A percentile compares a stretch with the other conserved stretches of the same genome.
These are phyloP conservation scores for Rhizoglyphus robini DNA, from an alignment of 1,140 invertebrate genomes.

Conservation along the genomic window DNA sequence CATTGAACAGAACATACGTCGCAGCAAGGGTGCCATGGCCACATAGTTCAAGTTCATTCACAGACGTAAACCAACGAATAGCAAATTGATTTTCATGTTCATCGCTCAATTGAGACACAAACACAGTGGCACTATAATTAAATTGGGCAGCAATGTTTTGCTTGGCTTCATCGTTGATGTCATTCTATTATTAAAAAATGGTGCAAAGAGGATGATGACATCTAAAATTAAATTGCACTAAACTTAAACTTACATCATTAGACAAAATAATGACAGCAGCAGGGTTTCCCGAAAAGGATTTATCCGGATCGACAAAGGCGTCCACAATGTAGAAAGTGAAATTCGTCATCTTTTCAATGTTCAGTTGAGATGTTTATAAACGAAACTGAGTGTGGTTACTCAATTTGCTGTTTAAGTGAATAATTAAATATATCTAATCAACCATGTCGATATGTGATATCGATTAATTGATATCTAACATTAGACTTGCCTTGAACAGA, in stretches of 20 bases:
- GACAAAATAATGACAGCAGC: slow-evolving; percentile 42
- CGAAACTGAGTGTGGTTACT: no score
- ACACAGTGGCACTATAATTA: slow-evolving; percentile 48
- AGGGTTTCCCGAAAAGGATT: slow-evolving; percentile 40
- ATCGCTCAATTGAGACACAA: slow-evolving; percentile 29
- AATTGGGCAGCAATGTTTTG: slow-evolving; percentile 44
- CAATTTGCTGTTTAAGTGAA: no score
- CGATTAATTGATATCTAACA: no score
- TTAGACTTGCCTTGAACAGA: no score
- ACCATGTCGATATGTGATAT: no score
- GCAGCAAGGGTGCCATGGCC: slow-evolving; percentile 48
- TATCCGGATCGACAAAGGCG: slow-evolving; percentile 36
- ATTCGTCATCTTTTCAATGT: no score
- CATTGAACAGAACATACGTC: slow-evolving; percentile 36
- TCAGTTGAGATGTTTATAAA: no score
- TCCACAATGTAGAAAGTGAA: slow-evolving; percentile 38
- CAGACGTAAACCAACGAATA: slow-evolving; percentile 47
- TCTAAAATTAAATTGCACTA: not conserved
- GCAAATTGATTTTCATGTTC: not conserved
- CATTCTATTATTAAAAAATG: slow-evolving; percentile 25
- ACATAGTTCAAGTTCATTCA: slow-evolving; percentile 43
- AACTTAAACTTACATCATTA: slow-evolving; percentile 26
- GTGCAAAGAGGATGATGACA: not conserved
- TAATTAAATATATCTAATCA: no score
- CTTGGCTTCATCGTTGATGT: slow-evolving; percentile 34